Evolutionary conservation across 2,113 vertebrate genomes (phyloP).

Genomic region (Vireo altiloquus): DNA sequence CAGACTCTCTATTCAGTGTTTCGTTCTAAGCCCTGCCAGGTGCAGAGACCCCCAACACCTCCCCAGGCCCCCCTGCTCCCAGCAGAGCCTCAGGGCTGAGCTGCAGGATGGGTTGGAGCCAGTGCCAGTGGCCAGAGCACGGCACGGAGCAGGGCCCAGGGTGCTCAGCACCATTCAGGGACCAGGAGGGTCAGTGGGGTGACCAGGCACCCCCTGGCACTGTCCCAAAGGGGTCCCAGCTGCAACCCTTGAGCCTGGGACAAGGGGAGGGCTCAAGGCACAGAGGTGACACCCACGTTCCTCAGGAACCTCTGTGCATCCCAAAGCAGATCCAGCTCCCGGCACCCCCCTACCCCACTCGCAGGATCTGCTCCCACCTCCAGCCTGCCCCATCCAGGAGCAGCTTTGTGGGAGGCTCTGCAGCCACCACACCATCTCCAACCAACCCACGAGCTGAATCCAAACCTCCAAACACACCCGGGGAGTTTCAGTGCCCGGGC

Average conservation of each 20-base stretch:
- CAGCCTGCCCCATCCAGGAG: not conserved
- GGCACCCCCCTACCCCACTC: accelerated
- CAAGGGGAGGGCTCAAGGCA: not conserved
- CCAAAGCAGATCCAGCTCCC: not conserved
- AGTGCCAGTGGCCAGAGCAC: accelerated
- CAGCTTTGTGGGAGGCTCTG: not conserved
- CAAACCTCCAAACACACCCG: not conserved
- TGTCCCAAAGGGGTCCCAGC: not conserved
- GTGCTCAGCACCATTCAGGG: not conserved
- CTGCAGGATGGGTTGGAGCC: not conserved
- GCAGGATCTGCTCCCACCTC: not conserved
- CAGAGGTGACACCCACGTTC: not conserved
- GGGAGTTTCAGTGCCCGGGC: not conserved
- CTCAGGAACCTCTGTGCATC: not conserved
- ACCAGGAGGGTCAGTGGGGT: not conserved
- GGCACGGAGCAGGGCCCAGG: not conserved
- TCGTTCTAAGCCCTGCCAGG: not conserved
- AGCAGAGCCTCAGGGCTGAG: not conserved
- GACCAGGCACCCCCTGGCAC: not conserved
- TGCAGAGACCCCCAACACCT: accelerated
- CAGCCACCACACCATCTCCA: accelerated
- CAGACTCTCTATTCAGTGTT: not conserved
- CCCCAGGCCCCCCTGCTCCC: accelerated
- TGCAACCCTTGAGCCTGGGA: not conserved
- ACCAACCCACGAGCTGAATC: accelerated